Evolutionary conservation across 2,797 vertebrate genomes (phyloP), one percentile per base, ranked within the genome.

Genomic region (Phalloptychus januarius): DNA sequence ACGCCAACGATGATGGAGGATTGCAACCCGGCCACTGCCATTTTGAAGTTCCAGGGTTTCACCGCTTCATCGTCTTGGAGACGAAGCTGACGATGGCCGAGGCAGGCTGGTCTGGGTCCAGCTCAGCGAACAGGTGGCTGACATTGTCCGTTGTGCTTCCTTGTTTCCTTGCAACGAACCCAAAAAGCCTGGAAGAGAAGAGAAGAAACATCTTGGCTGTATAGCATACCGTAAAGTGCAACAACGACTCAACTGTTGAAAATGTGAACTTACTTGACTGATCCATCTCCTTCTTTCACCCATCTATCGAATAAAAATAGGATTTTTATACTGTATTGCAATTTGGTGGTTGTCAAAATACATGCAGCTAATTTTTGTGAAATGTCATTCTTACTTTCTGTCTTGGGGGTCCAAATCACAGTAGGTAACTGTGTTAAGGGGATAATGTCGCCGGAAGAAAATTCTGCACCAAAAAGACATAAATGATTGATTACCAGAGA

Each of bases 71-170:
- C 93, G 97, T 96, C 87, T 97, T 97, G 92, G 97, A 97, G 89
- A 99, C 95, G 3, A 98, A 99, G 95, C 95, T 96, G 95, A 97
- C 96, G 0, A 99, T 99, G 94, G 97, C 97, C 0, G 96, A 94
- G 78, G 98, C 98, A 0, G 98, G 98, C 91, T 99, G 97, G 78
- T 97, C 96, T 0, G 96, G 96, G 82, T 99, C 98, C 83, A 98
- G 95, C 94, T 99, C 98, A 0, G 98, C 97, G n/a, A 99, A 99
- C 88, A 99, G 97, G 93, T 99, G 98, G 92, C 97, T 98, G 83
- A 99, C 94, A n/a, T 99, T 99, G 96, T 99, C 98, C 10, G 97
- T 98, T 91, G 96, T 97, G 95, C 98, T 99, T 92, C 98, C 98
- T 95, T 99, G 98, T 92, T 99, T 99, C 91, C 98, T 94, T 28